Percentiles rank a stretch among this genome's conserved stretches.
phyloP scores from a whole-genome alignment of 2,888 invertebrate genomes.

The Drosophila atripex region DNA sequence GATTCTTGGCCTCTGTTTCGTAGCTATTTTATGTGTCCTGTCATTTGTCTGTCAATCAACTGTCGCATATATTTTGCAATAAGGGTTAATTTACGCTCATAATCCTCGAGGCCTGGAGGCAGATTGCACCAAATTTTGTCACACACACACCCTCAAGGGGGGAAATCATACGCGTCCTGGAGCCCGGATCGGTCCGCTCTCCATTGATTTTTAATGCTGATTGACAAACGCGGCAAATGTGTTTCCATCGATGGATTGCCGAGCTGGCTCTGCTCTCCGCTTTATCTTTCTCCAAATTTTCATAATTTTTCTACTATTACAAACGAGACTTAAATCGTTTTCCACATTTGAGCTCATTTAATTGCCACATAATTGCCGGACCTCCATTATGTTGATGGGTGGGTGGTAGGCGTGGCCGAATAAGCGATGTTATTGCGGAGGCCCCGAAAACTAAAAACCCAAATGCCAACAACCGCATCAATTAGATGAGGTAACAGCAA shows the following conservation, averaged over 20 bases:
- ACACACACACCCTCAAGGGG: constrained; percentile 32
- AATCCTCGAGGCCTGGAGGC: constrained; percentile 62
- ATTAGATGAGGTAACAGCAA: constrained; percentile 52
- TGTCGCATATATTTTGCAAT: constrained; percentile 78
- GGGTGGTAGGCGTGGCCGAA: background rate
- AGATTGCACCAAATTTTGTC: constrained; percentile 48
- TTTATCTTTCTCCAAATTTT: constrained; percentile 42
- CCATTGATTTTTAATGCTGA: constrained; percentile 75
- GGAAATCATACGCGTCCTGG: constrained; percentile 23
- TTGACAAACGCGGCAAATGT: constrained; percentile 56
- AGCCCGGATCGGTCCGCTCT: constrained; percentile 31
- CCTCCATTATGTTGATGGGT: constrained; percentile 28
- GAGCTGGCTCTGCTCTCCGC: background rate
- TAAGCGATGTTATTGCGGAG: constrained; percentile 22
- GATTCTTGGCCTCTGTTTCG: constrained; percentile 12
- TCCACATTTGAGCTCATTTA: constrained; percentile 56
- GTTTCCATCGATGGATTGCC: constrained; percentile 44
- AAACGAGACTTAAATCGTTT: constrained; percentile 25
- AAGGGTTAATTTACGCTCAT: constrained; percentile 79
- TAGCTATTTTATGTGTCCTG: constrained; percentile 66
- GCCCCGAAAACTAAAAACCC: constrained; percentile 36
- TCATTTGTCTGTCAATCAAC: constrained; percentile 78
- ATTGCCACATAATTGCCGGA: constrained; percentile 64
- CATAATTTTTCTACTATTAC: constrained; percentile 57
- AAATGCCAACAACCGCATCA: constrained; percentile 55